phyloP scores from a whole-genome alignment of 2,888 invertebrate species.

The Ophion obscuratus region DNA sequence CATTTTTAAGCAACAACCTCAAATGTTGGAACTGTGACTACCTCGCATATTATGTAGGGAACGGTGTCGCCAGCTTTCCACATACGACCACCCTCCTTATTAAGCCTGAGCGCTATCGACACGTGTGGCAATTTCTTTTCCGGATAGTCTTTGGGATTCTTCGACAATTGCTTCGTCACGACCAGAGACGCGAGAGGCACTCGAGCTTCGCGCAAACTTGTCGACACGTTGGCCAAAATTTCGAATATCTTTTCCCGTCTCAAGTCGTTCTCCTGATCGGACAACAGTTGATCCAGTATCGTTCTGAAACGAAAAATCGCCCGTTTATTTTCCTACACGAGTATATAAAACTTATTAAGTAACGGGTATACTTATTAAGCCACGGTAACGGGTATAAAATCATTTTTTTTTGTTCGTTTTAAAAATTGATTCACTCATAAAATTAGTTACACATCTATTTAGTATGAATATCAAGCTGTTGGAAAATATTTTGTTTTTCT shows the following conservation, averaged over 20 bases:
- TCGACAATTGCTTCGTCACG: conserved; percentile 97
- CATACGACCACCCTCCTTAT: conserved; percentile 91
- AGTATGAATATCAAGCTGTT: too few relatives aligned
- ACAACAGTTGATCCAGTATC: conserved; percentile 92
- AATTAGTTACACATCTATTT: too few relatives aligned
- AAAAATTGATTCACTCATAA: too few relatives aligned
- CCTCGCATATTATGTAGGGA: conserved; percentile 96
- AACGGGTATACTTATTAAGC: too few relatives aligned
- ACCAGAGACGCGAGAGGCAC: conserved; percentile 91
- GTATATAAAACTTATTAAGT: too few relatives aligned
- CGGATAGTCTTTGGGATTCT: conserved; percentile 96
- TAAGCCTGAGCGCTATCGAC: conserved; percentile 92
- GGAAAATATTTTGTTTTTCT: too few relatives aligned
- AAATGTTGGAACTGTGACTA: conserved; percentile 58
- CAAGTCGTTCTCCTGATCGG: conserved; percentile 92
- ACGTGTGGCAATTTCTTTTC: conserved; percentile 96
- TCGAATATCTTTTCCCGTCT: conserved; percentile 93
- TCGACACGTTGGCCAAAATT: conserved; percentile 91
- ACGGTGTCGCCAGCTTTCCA: conserved; percentile 98
- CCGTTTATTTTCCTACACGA: not conserved
- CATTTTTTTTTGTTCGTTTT: too few relatives aligned
- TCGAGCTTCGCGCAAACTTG: conserved; percentile 89
- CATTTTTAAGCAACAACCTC: too few relatives aligned
- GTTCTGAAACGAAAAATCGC: conserved; percentile 84
- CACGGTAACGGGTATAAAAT: too few relatives aligned